Conservation (phyloP, 2,888 invertebrate genomes). For the Tuta absoluta region DNA sequence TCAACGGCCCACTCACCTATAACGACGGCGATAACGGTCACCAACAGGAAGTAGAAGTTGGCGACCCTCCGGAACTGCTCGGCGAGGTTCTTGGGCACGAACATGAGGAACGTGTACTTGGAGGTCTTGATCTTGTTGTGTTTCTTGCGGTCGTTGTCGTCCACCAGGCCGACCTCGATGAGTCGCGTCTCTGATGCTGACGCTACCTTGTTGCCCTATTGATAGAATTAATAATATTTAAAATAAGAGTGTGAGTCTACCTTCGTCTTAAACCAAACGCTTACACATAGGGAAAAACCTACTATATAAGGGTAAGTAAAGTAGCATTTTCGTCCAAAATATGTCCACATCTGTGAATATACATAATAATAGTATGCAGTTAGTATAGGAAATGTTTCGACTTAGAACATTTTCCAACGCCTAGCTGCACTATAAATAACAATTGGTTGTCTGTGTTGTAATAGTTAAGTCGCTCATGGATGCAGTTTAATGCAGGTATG, state of each 20-base stretch:
- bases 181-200: conserved; percentile 80
- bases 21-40: conserved; percentile 85
- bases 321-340: no score
- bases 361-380: no score
- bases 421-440: no score
- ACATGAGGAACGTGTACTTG: conserved; percentile 89
- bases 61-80: conserved; percentile 92
- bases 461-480: no score
- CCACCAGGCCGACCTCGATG: conserved; percentile 80
- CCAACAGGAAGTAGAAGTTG: conserved; percentile 91
- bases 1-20: conserved; percentile 81
- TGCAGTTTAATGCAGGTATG: no score
- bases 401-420: no score
- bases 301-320: no score
- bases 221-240: neutral
- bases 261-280: no score
- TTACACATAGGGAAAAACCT: no score
- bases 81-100: conserved; percentile 89
- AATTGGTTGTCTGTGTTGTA: no score
- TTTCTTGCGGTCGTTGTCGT: conserved; percentile 60
- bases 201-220: conserved; percentile 83
- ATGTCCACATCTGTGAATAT: no score
- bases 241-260: neutral
- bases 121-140: conserved; percentile 83
- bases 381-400: no score